phyloP scores from a whole-genome alignment of 2,888 invertebrate species.

The Drosophila ezoana region DNA sequence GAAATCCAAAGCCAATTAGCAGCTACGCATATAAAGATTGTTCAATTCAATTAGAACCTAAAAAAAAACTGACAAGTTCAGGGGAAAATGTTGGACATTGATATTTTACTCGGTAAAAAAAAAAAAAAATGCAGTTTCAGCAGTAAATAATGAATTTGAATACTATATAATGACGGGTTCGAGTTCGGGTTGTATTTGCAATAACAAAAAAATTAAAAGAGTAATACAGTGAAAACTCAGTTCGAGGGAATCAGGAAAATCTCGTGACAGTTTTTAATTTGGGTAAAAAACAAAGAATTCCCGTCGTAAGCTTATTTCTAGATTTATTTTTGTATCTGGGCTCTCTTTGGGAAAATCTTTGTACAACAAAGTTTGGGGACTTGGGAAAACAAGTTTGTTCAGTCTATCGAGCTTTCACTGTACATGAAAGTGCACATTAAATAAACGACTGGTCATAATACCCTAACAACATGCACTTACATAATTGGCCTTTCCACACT shows the following conservation, averaged over 20 bases:
- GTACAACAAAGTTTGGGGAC: too few relatives aligned
- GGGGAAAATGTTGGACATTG: neutral
- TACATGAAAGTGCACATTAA: neutral
- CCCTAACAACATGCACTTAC: constrained; percentile 12
- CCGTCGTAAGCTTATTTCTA: too few relatives aligned
- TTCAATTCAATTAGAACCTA: constrained; percentile 35
- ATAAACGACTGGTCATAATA: neutral
- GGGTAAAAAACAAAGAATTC: too few relatives aligned
- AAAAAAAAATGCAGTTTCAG: neutral
- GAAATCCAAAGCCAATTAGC: constrained; percentile 59
- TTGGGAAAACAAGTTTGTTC: neutral
- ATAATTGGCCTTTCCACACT: constrained; percentile 22
- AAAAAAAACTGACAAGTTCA: constrained; percentile 8
- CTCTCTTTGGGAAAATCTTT: too few relatives aligned
- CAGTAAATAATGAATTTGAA: constrained; percentile 1
- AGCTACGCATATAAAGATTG: constrained; percentile 30
- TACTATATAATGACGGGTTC: neutral
- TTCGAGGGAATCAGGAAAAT: too few relatives aligned
- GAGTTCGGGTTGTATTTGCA: neutral
- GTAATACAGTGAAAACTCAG: neutral
- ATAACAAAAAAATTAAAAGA: neutral
- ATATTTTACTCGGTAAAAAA: constrained; percentile 2
- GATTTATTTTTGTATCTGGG: too few relatives aligned
- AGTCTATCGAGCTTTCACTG: neutral
- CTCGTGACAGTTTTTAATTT: too few relatives aligned